phyloP scores from a whole-genome alignment of 2,113 vertebrate genomes.

The Rhizomys pruinosus region DNA sequence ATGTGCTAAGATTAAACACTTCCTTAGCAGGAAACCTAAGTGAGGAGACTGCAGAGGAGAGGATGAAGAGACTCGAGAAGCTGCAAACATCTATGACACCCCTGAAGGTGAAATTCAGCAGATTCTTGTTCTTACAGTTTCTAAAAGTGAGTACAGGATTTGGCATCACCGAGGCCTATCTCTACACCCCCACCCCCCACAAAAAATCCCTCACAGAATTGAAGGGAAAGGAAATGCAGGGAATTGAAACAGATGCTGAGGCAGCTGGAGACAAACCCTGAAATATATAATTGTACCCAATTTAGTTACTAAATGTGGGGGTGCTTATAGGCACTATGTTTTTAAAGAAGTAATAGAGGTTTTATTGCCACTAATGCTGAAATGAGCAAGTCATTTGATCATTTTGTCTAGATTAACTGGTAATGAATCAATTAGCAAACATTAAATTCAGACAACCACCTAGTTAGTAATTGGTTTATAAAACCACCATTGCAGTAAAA shows the following conservation, averaged over 20 bases:
- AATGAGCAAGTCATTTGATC: conserved; percentile 65
- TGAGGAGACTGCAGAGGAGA: conserved; percentile 49
- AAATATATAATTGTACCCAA: conserved; percentile 55
- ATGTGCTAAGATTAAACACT: conserved; percentile 51
- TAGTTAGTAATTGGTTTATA: conserved; percentile 60
- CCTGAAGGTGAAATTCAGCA: conserved; percentile 68
- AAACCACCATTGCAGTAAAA: conserved; percentile 33
- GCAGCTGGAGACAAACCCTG: conserved; percentile 73
- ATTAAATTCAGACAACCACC: conserved; percentile 46
- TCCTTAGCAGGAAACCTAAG: conserved; percentile 53
- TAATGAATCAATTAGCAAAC: conserved; percentile 61
- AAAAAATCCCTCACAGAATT: conserved; percentile 33
- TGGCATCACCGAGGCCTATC: conserved; percentile 60
- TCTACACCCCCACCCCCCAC: too few species aligned
- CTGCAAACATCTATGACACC: conserved; percentile 60
- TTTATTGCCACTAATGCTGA: conserved; percentile 66
- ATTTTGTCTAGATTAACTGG: conserved; percentile 65
- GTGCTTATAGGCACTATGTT: conserved; percentile 52
- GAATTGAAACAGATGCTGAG: conserved; percentile 72
- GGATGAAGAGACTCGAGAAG: conserved; percentile 63
- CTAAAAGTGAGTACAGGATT: conserved; percentile 68
- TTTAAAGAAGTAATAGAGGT: conserved; percentile 72
- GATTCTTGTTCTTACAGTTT: conserved; percentile 64
- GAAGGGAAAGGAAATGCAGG: conserved; percentile 48
- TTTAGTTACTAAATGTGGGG: conserved; percentile 59